phyloP scores from a whole-genome alignment of 2,113 vertebrate species.

The Urocynchramus pylzowi region DNA sequence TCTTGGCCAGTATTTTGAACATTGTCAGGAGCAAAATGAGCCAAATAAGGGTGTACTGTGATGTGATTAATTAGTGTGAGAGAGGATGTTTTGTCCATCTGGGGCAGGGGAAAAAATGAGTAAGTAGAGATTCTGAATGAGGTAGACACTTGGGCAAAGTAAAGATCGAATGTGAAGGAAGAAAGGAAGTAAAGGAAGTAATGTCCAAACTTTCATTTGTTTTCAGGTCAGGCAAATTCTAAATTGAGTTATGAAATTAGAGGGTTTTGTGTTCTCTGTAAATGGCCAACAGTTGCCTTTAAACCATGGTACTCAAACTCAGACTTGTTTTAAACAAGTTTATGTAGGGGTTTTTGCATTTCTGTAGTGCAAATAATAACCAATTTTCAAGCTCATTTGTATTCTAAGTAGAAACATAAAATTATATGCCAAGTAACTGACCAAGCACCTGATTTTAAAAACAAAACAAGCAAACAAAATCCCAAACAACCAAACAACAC shows the following conservation, averaged over 20 bases:
- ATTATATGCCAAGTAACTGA: neutral
- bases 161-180: neutral
- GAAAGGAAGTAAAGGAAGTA: neutral
- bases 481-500: neutral
- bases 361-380: neutral
- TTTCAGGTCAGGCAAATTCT: neutral
- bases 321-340: neutral
- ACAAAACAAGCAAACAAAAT: neutral
- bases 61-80: neutral
- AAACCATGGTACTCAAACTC: neutral
- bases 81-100: neutral
- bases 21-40: neutral
- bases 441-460: neutral
- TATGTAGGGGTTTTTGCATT: neutral
- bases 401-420: neutral
- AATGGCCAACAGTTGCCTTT: neutral
- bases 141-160: neutral
- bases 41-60: neutral
- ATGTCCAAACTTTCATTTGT: neutral
- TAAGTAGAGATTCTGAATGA: neutral
- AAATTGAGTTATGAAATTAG: neutral
- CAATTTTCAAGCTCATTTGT: neutral
- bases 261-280: neutral
- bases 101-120: neutral
- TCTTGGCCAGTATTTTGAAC: neutral